phyloP scores from a whole-genome alignment of 2,888 invertebrate genomes.

The Terebella lapidaria region DNA sequence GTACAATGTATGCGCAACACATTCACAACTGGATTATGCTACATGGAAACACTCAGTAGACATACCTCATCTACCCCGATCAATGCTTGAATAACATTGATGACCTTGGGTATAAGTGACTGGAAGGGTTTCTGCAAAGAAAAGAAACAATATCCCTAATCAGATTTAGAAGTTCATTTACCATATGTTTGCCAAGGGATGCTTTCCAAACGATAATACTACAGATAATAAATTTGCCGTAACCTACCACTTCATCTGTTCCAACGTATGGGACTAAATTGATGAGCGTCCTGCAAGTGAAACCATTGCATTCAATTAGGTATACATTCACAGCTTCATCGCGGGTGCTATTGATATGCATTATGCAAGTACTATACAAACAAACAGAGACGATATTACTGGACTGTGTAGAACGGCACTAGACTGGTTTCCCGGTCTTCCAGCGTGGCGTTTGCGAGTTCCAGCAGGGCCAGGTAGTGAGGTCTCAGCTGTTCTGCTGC shows the following conservation, averaged over 20 bases:
- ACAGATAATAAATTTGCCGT: neutral
- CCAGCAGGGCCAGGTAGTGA: conserved; percentile 62
- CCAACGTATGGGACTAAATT: conserved; percentile 64
- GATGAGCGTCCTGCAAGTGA: conserved; percentile 59
- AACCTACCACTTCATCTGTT: conserved; percentile 61
- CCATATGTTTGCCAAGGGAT: too few species aligned
- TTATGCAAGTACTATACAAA: too few species aligned
- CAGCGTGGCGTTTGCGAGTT: conserved; percentile 57
- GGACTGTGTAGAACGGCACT: conserved; percentile 62
- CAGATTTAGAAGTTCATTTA: too few species aligned
- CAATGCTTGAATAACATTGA: conserved; percentile 62
- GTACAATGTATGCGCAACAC: too few species aligned
- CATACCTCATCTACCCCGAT: conserved; percentile 52
- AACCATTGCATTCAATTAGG: conserved; percentile 2
- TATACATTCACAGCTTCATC: too few species aligned
- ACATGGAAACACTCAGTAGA: too few species aligned
- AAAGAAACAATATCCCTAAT: too few species aligned
- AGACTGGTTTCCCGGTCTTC: conserved; percentile 58
- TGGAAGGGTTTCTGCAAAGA: conserved; percentile 18
- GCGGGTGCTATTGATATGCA: too few species aligned
- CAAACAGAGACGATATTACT: conserved; percentile 34
- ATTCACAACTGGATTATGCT: too few species aligned
- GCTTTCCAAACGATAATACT: too few species aligned
- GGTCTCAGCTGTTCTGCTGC: conserved; percentile 66
- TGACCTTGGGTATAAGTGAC: conserved; percentile 61